Evolutionary conservation across 2,888 invertebrate genomes (phyloP), one percentile per base, ranked within the genome.

Genomic region (Drosophila aldrichi): DNA sequence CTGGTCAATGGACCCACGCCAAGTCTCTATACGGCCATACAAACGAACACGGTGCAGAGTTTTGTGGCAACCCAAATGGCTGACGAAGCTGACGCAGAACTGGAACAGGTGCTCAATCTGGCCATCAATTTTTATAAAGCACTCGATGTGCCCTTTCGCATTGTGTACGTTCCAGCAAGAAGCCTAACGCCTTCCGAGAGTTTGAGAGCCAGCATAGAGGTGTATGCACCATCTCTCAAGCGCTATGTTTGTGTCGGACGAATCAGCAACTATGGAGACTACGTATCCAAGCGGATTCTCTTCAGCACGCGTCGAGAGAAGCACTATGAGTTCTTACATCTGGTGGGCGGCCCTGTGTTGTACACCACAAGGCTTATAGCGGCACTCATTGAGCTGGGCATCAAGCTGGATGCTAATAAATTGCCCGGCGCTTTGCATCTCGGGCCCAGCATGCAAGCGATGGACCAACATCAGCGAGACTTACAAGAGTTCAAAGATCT

Each of bases 221-320:
- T 97, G 93, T 97, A 95, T 94, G 97, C 97, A 1, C 94, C 94
- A 12, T 94, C 94, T 74, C 90, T 94, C 16, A 92, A 95, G 40
- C 91, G 93, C 14, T 97, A 96, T 88, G 91, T 97, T 16, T 96
- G 96, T 93, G 95, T 97, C 44, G 97, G 96, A 0, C 94, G 95
- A 92, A 89, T 97, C 43, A 96, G 96, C 22, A 89, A 96, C 49
- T 96, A 95, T 84, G 95, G 95, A 12, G 95, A 95, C 83, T 97
- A 95, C 90, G 94, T 97, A 34, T 96, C 96, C 80, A 96, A 97
- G 91, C 94, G 97, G 66, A 93, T 98, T 49, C 93, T 96, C 85
- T 96, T 97, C 74, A 95, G 94, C 46, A 96, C 95, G 89, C 93
- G 94, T 32, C 94, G 95, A 46, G 93, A 94, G 12, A 95, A 95